Base-by-base conservation (phyloP, 2,113 vertebrate genomes). In the Datnioides undecimradiatus region DNA sequence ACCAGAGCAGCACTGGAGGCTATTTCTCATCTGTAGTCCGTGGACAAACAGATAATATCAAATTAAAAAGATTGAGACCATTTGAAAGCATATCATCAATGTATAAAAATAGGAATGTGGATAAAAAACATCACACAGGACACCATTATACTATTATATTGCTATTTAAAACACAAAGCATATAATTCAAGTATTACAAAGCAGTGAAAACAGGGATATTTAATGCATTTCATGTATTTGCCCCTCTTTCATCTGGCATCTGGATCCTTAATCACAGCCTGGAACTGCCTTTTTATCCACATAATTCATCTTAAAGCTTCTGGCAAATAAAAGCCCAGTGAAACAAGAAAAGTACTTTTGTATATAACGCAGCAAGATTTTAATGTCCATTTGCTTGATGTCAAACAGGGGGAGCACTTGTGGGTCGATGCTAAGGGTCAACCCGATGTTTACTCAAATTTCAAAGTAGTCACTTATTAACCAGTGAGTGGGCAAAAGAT, bases 401-500 rank as follows among this genome's bases (percentile, higher is more conserved):
- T 45, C 19, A 64, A 73, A 54, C 27, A 0, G 0, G 52, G 21
- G 5, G 12, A 27, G 41, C 13, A 29, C 27, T 46, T 40, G 49
- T 45, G 23, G 46, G 16, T 25, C 36, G 29, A 83, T 83, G 68
- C 78, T 46, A 86, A 89, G 72, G 91, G 81, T 92, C 87, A 85
- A 68, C 65, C 68, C 48, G 29, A 27, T 90, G 84, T 91, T 90
- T 83, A 76, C 68, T 60, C 57, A 75, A 66, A 77, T 73, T 82
- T 55, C 23, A 17, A 34, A 67, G 29, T 6, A 43, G 87, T 86
- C 76, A 93, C 55, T 86, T 25, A 93, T 93, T 91, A 93, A 93
- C 90, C 62, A 54, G 25, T 4, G 12, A 7, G 34, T 27, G 12
- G 49, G 36, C 10, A 62, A 80, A 73, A 72, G 34, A 80, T 54